Conservation (phyloP, 2,113 vertebrate genomes). For the Caracal caracal region DNA sequence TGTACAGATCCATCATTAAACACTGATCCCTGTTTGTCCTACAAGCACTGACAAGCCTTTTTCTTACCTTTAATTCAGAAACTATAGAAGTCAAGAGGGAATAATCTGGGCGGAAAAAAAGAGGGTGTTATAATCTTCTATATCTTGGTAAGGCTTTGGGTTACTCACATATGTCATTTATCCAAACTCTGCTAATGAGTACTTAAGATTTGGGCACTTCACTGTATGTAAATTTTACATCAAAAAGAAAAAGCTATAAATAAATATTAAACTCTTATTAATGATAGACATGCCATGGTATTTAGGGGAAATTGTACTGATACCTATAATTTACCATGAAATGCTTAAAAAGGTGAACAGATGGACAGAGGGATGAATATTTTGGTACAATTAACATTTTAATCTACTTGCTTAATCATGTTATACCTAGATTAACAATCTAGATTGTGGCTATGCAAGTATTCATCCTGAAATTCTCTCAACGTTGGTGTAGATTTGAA, state of each 20-base stretch:
- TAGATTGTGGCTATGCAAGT: background rate
- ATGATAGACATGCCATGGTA: background rate
- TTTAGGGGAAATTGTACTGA: background rate
- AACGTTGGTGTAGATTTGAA: background rate
- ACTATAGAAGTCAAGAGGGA: constrained; percentile 38
- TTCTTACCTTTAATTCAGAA: constrained; percentile 48
- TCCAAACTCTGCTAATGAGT: constrained; percentile 21
- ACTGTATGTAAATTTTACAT: background rate
- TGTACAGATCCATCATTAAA: background rate
- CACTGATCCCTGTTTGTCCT: background rate
- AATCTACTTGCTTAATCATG: no score
- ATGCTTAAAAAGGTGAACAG: background rate
- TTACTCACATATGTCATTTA: constrained; percentile 6
- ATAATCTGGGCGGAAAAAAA: constrained; percentile 24
- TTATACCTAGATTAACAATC: no score
- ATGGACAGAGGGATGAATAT: background rate
- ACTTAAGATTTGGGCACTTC: background rate
- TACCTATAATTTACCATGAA: background rate
- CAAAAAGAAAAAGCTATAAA: background rate
- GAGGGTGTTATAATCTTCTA: background rate
- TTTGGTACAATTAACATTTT: background rate
- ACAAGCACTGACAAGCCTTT: background rate
- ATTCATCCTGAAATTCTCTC: constrained; percentile 1
- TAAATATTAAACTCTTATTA: constrained; percentile 29
- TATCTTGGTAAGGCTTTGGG: background rate